phyloP scores from a whole-genome alignment of 2,113 vertebrate species.

The Cochlearius cochlearius region DNA sequence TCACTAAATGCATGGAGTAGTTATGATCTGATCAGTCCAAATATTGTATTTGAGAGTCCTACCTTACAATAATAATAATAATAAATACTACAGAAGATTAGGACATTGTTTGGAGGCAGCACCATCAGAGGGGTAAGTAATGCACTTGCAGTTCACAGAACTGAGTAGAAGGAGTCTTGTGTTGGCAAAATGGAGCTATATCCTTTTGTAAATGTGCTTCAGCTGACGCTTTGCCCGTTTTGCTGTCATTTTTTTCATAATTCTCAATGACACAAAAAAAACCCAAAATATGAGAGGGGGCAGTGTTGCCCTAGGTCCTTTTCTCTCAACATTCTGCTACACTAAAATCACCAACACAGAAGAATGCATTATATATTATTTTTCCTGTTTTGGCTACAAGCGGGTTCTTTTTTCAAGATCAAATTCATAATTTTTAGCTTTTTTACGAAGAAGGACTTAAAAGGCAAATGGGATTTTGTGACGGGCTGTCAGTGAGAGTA shows the following conservation, averaged over 20 bases:
- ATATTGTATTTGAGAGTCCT: background rate
- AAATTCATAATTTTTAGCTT: background rate
- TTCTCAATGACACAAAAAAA: background rate
- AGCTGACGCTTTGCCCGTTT: background rate
- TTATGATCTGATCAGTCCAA: background rate
- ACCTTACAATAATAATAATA: background rate
- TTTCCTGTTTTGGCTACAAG: background rate
- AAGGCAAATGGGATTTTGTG: background rate
- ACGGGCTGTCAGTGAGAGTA: background rate
- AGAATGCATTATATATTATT: background rate
- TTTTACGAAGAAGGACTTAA: background rate
- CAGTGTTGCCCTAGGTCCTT: background rate
- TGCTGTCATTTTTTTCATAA: background rate
- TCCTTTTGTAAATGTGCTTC: background rate
- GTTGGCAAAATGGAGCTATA: background rate
- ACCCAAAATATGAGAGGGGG: rapidly evolving
- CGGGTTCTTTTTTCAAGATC: background rate
- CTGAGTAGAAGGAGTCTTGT: background rate
- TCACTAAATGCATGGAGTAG: background rate
- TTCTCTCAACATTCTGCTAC: background rate
- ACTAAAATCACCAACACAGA: background rate
- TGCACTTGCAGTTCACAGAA: background rate
- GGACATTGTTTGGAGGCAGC: background rate
- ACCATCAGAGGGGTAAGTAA: background rate
- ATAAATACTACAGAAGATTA: background rate